phyloP scores from a whole-genome alignment of 2,113 vertebrate genomes.

The Pelecanoides urinatrix region DNA sequence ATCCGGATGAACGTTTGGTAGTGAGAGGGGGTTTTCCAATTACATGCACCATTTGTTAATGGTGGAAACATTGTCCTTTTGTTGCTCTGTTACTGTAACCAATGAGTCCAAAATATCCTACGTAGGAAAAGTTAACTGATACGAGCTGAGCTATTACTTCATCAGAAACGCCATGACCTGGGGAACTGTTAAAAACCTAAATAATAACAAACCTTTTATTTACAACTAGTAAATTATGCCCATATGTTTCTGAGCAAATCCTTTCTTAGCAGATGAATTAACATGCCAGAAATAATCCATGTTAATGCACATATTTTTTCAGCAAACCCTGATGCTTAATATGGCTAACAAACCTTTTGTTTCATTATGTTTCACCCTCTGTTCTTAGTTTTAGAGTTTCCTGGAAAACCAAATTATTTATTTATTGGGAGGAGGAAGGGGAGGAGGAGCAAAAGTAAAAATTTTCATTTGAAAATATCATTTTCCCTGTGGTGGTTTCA shows the following conservation, averaged over 20 bases:
- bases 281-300: not conserved
- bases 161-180: not conserved
- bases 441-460: not conserved
- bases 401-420: constrained; percentile 7
- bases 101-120: not conserved
- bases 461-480: not conserved
- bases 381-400: not conserved
- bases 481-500: not conserved
- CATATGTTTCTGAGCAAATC: not conserved
- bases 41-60: not conserved
- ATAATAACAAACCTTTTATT: constrained; percentile 1
- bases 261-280: not conserved
- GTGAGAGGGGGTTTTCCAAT: not conserved
- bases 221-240: not conserved
- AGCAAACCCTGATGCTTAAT: not conserved
- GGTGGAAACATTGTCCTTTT: not conserved
- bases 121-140: not conserved
- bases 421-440: not conserved
- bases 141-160: not conserved
- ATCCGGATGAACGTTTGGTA: accelerated
- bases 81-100: not conserved
- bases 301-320: not conserved
- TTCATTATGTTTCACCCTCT: not conserved
- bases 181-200: not conserved
- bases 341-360: not conserved